Percentiles rank a stretch among this genome's conserved stretches.
Evolutionary conservation across 30 jellyfish, hydroid and myxozoan species (phyloP).

Genomic region (Cassiopea andromeda): DNA sequence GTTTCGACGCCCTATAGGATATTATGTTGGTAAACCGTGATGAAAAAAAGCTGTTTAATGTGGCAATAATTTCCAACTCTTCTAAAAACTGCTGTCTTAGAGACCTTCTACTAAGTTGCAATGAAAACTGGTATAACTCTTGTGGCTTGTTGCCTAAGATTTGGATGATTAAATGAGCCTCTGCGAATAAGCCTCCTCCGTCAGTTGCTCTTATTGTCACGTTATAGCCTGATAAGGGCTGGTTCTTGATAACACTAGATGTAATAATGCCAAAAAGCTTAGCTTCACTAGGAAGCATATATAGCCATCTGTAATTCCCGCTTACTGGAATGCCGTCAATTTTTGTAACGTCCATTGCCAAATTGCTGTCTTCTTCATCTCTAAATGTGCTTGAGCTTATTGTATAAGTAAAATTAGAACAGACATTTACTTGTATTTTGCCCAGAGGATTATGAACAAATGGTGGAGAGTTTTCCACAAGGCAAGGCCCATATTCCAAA

Average conservation of each 20-base stretch:
- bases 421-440: constrained; percentile 52
- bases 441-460: constrained; percentile 45
- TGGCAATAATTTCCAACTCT: constrained; percentile 32
- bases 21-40: constrained; percentile 62
- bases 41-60: constrained; percentile 45
- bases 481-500: constrained; percentile 79
- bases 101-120: constrained; percentile 36
- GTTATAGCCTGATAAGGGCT: constrained; percentile 67
- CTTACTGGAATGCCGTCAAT: constrained; percentile 73
- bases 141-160: constrained; percentile 72
- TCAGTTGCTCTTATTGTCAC: constrained; percentile 90
- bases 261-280: constrained; percentile 55
- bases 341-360: constrained; percentile 49
- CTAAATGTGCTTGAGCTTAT: constrained; percentile 63
- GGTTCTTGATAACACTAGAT: constrained; percentile 47
- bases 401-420: constrained; percentile 72
- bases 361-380: constrained; percentile 84
- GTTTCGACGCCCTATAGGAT: constrained; percentile 15
- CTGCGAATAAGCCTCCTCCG: constrained; percentile 71
- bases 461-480: constrained; percentile 70
- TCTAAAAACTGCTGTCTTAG: constrained; percentile 45
- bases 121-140: constrained; percentile 46
- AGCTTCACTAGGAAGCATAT: constrained; percentile 24
- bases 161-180: constrained; percentile 61
- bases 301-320: constrained; percentile 80